phyloP scores from a whole-genome alignment of 2,113 vertebrate genomes.

The Anguilla rostrata region DNA sequence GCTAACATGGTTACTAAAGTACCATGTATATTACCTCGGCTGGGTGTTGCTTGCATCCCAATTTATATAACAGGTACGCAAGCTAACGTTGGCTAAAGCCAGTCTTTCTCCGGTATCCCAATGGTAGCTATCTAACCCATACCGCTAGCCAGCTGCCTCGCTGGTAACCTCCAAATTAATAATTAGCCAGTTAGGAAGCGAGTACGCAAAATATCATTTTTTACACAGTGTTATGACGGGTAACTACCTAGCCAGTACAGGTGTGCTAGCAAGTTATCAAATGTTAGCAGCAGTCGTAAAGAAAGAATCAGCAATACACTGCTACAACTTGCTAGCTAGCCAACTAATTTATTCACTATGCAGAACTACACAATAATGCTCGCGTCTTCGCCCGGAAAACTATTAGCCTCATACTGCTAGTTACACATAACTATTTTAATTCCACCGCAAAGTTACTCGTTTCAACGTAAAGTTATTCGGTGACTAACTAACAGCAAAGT shows the following conservation, averaged over 20 bases:
- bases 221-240: background rate
- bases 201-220: background rate
- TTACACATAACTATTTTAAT: background rate
- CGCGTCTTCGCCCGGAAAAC: background rate
- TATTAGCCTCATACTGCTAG: background rate
- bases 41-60: background rate
- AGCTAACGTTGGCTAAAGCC: background rate
- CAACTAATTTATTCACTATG: background rate
- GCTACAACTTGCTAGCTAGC: constrained; percentile 2
- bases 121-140: background rate
- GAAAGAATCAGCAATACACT: background rate
- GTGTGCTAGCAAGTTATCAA: background rate
- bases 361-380: background rate
- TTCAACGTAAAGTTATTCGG: background rate
- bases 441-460: background rate
- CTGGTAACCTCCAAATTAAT: background rate
- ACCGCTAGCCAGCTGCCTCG: background rate
- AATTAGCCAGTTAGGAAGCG: background rate
- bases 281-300: background rate
- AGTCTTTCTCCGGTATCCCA: background rate
- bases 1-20: background rate
- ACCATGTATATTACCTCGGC: background rate
- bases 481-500: background rate
- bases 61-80: background rate
- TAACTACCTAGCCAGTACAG: background rate